Evolutionary conservation across 2,888 invertebrate species (phyloP).

Genomic region (Galerucella calmariensis): DNA sequence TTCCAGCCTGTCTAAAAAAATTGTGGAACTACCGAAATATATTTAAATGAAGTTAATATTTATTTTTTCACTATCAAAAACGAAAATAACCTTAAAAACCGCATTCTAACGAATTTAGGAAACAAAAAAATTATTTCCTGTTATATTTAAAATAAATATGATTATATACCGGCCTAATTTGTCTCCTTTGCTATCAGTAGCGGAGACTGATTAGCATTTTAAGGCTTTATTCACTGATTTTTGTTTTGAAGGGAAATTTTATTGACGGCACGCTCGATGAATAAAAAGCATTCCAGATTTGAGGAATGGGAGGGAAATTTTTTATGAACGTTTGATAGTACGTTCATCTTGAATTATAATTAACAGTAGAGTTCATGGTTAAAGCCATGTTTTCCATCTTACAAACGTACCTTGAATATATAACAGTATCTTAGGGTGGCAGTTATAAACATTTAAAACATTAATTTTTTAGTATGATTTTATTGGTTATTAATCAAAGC

Average conservation of each 20-base stretch:
- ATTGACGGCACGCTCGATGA: conserved; percentile 27
- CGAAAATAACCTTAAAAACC: too few relatives aligned
- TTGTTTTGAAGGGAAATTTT: conserved; percentile 35
- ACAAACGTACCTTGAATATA: neutral
- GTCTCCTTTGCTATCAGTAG: conserved; percentile 20
- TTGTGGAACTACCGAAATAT: too few relatives aligned
- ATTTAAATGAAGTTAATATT: too few relatives aligned
- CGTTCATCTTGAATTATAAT: conserved; percentile 26
- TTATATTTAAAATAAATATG: too few relatives aligned
- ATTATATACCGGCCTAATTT: conserved; percentile 12
- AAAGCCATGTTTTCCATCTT: conserved; percentile 4
- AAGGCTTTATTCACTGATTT: conserved; percentile 30
- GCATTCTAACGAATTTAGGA: too few relatives aligned
- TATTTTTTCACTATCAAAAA: too few relatives aligned
- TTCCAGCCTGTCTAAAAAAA: too few relatives aligned
- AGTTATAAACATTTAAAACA: too few relatives aligned
- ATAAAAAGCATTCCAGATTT: conserved; percentile 21
- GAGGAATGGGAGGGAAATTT: conserved; percentile 9
- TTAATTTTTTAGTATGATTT: too few relatives aligned
- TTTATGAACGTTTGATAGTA: conserved; percentile 23
- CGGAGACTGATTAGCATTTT: conserved; percentile 33
- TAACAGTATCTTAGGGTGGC: neutral
- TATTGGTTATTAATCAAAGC: too few relatives aligned
- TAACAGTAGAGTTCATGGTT: conserved; percentile 9
- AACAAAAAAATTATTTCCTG: too few relatives aligned